Conservation (phyloP, 2,113 vertebrate species). For the Marmota monax region DNA sequence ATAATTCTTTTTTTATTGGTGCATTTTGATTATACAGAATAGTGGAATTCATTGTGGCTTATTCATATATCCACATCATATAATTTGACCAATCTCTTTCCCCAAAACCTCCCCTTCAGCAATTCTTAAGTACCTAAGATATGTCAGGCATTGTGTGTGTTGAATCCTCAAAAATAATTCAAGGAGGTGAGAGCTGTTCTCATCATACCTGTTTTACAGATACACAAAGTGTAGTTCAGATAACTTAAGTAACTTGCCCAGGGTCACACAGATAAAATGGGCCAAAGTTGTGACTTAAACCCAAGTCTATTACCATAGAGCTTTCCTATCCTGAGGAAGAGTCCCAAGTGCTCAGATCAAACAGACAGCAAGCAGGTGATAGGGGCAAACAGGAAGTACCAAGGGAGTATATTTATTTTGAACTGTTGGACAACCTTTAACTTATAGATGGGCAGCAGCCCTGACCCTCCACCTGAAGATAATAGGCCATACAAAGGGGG, state of each 20-base stretch:
- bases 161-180: neutral
- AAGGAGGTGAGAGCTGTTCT: neutral
- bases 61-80: too few relatives aligned
- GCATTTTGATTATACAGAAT: too few relatives aligned
- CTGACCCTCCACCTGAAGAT: neutral
- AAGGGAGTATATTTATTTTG: fast-evolving
- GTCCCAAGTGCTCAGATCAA: neutral
- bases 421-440: neutral
- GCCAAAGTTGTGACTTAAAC: neutral
- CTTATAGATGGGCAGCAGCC: neutral
- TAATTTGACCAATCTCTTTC: too few relatives aligned
- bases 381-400: neutral
- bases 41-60: too few relatives aligned
- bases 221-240: neutral
- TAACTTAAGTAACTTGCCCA: neutral
- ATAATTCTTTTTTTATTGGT: too few relatives aligned
- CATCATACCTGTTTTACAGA: neutral
- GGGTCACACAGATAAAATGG: neutral
- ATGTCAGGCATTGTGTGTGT: too few relatives aligned
- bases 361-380: neutral
- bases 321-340: neutral
- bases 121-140: neutral
- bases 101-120: too few relatives aligned
- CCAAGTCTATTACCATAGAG: neutral
- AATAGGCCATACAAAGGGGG: fast-evolving